Base-by-base conservation (phyloP, 2,797 vertebrate genomes). In the Neostethus bicornis region DNA sequence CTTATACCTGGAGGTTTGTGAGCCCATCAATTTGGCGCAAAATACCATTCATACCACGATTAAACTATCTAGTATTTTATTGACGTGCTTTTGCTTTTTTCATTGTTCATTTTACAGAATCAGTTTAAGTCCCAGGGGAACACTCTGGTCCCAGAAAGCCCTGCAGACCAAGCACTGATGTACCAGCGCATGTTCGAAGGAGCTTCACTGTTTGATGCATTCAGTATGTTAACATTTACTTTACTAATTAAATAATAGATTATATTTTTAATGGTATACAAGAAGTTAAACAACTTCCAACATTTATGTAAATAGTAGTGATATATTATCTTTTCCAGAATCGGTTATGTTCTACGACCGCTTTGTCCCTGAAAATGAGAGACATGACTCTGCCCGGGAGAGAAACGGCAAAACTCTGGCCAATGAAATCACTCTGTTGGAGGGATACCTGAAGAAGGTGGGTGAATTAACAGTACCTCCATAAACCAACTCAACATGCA, bases 131-230 rank as follows among this genome's bases (percentile, higher is more conserved):
- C 85, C 19, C 85, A 91, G 68, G 90, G 91, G 17, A 80, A 26
- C 23, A 74, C 77, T 10, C 82, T 93, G 69, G 79, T 89, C 44
- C 90, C 90, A 1, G 89, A 87, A 1, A 26, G 16, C 38, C 25
- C 68, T 0, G 65, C 39, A 14, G 87, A 90, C 20, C 82, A 88
- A 61, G 90, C 87, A 0, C 52, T 85, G 28, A 82, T 90, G 79
- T 88, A 87, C 77, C 91, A 93, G 20, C 88, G 85, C 61, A 84
- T 80, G 80, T 87, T 92, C 61, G 91, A 93, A 74, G 80, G 77
- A 2, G 26, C 72, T 16, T 26, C 73, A 1, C 71, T 92, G 48
- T 84, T 83, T 13, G 75, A 91, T 1, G 92, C 89, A 75, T 53
- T 90, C 19, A 60, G 91, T 92, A 80, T 82, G 84, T n/a, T 4